These are phyloP conservation scores for Pediacus dermestoides DNA, from an alignment of 2,888 invertebrate species.

Conservation along the genomic window DNA sequence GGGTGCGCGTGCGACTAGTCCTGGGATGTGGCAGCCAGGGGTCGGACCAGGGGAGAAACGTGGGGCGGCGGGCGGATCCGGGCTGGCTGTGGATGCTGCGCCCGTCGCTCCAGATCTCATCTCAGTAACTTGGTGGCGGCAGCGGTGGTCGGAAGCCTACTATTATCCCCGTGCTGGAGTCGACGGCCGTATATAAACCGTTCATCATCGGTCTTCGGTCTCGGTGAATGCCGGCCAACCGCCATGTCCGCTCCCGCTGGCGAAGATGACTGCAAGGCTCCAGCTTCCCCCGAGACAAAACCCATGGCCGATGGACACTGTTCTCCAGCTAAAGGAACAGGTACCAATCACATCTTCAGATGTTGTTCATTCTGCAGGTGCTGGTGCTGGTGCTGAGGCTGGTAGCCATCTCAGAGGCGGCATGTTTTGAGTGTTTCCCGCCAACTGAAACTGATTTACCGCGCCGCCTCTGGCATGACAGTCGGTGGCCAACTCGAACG, in stretches of 20 bases:
- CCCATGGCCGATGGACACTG: constrained; percentile 49
- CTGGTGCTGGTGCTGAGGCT: too few relatives aligned
- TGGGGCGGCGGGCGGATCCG: constrained; percentile 28
- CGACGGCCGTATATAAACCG: constrained; percentile 33
- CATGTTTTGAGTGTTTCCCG: constrained; percentile 14
- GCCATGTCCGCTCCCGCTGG: constrained; percentile 45
- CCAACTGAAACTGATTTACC: constrained; percentile 13
- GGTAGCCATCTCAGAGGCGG: constrained; percentile 1
- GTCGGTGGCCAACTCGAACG: not conserved
- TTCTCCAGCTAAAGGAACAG: constrained; percentile 46
- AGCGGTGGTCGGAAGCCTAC: constrained; percentile 34
- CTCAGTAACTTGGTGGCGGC: constrained; percentile 40
- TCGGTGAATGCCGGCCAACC: constrained; percentile 40
- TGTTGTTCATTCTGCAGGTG: too few relatives aligned
- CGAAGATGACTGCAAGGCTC: constrained; percentile 45
- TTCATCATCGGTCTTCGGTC: constrained; percentile 22
- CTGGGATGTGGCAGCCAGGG: constrained; percentile 15
- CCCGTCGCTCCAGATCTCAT: constrained; percentile 43
- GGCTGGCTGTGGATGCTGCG: constrained; percentile 51
- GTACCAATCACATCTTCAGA: too few relatives aligned
- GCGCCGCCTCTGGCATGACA: constrained; percentile 13
- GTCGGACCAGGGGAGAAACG: constrained; percentile 26
- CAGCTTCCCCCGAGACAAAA: constrained; percentile 34
- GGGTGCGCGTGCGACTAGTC: constrained; percentile 12
- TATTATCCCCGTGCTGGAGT: constrained; percentile 42